A percentile compares a stretch with the other conserved stretches of the same genome.
Conservation (phyloP, 2,113 vertebrate genomes). For the human (Homo sapiens) region DNA sequence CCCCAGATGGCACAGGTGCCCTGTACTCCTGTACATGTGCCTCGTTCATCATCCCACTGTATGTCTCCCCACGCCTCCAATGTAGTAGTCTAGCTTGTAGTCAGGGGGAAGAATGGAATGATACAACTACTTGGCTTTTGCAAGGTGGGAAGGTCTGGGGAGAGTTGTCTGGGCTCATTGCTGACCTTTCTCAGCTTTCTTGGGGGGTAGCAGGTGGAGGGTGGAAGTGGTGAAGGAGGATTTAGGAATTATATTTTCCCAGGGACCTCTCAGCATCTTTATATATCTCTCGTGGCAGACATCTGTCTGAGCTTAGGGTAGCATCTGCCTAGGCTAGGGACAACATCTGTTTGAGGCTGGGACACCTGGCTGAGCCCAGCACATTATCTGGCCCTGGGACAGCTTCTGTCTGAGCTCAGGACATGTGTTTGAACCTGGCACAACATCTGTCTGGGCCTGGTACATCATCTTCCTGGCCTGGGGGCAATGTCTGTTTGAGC, state of each 20-base stretch:
- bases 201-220: background rate
- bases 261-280: conserved; percentile 65
- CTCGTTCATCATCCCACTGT: background rate
- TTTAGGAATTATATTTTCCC: conserved; percentile 69
- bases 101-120: background rate
- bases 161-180: background rate
- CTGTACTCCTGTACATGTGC: background rate
- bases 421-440: conserved; percentile 65
- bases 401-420: conserved; percentile 65
- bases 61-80: fast-evolving
- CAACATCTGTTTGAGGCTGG: conserved; percentile 77
- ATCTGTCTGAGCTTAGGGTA: conserved; percentile 73
- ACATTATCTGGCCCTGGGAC: conserved; percentile 65
- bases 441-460: conserved; percentile 69
- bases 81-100: background rate
- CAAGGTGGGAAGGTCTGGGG: background rate
- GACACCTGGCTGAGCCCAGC: conserved; percentile 71
- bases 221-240: background rate
- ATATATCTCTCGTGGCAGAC: conserved; percentile 71
- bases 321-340: conserved; percentile 72
- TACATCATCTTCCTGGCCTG: conserved; percentile 61
- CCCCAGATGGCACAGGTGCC: background rate
- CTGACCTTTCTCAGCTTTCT: conserved; percentile 21
- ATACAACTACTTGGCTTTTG: background rate
- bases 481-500: conserved; percentile 61